Conservation (phyloP, 2,888 invertebrate genomes). For the Cordilura impudica region DNA sequence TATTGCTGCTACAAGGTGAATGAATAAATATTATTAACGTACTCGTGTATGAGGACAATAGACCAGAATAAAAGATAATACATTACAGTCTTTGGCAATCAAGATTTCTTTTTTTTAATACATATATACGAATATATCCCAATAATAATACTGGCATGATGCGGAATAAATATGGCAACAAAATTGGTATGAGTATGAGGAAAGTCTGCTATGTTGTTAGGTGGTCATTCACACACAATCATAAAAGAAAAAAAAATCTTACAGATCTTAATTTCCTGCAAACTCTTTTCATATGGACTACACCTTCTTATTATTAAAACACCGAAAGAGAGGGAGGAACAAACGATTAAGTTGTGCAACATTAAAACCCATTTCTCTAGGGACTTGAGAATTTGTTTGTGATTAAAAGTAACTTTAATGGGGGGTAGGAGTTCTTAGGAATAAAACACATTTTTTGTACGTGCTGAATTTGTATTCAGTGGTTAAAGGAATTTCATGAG, state of each 20-base stretch:
- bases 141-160: background rate
- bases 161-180: conserved; percentile 31
- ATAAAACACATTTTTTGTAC: conserved; percentile 11
- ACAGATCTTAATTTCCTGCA: conserved; percentile 48
- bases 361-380: conserved; percentile 51
- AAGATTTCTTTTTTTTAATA: conserved; percentile 11
- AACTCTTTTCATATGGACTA: conserved; percentile 43
- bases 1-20: conserved; percentile 34
- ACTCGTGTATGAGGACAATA: conserved; percentile 2
- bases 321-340: conserved; percentile 3
- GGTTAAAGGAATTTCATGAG: conserved; percentile 36
- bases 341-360: conserved; percentile 58
- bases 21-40: conserved; percentile 32
- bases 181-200: background rate
- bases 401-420: conserved; percentile 44
- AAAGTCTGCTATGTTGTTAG: background rate
- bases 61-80: conserved; percentile 23
- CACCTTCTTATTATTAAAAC: conserved; percentile 46
- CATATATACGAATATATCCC: conserved; percentile 13
- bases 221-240: conserved; percentile 31
- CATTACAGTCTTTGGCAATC: conserved; percentile 23
- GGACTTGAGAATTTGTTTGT: conserved; percentile 54
- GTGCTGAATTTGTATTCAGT: conserved; percentile 50
- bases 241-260: conserved; percentile 44
- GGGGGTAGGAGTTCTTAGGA: background rate